Evolutionary conservation across 2,797 vertebrate genomes (phyloP), one percentile per base, ranked within the genome.

Genomic region (Tauraco hartlaubi): DNA sequence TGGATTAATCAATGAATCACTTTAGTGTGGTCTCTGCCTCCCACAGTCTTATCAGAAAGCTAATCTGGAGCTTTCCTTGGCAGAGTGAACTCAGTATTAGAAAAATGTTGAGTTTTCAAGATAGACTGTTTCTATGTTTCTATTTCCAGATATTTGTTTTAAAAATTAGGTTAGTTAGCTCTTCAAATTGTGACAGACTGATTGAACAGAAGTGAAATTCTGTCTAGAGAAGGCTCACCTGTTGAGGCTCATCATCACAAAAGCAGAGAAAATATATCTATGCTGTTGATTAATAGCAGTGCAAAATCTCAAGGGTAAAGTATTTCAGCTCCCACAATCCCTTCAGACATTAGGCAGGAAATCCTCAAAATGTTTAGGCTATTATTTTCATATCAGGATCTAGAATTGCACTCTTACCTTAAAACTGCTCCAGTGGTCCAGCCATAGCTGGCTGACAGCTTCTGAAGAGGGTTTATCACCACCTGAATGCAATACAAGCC

Each of bases 81-180:
- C 8, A 6, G 20, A 72, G 29, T 29, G 49, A 82, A 85, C 25
- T 64, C 20, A 46, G 14, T 33, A 49, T n/a, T 52, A 43, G 46
- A 75, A 75, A 88, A 69, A 22, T 11, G 3, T 18, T 64, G 31
- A 23, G 16, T 41, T 62, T 41, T 82, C 59, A 69, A 29, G 54
- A 66, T 11, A 87, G 29, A 35, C 29, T 80, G 25, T 35, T 35
- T 46, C 46, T 64, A 82, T 31, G 49, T 80, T 86, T 90, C 85
- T 90, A 83, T 71, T 81, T 88, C 31, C 28, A 84, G 48, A 44
- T 83, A 31, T 93, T 95, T 96, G 68, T 52, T 90, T 94, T 52
- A 88, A 90, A 93, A 93, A 83, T 77, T 67, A 88, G 63, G 52
- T 23, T 49, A 54, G 6, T 44, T 35, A 35, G 31, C 37, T 90